Base-by-base conservation (phyloP, 2,113 vertebrate genomes). In the Actenoides lindsayi region DNA sequence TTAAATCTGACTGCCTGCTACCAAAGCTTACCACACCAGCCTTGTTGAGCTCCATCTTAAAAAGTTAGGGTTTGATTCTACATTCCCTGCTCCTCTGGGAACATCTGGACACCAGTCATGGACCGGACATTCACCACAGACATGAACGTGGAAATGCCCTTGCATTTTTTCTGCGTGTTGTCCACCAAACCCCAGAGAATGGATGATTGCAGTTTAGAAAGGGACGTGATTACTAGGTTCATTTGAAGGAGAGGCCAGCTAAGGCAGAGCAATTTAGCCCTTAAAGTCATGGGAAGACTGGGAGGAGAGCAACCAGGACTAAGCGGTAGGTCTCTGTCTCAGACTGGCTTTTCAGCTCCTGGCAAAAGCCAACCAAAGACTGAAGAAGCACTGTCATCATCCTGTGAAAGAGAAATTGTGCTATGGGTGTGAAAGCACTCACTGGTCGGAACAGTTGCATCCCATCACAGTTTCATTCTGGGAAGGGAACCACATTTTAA, bases 401-500 rank as follows among this genome's bases (percentile, higher is more conserved):
- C 39, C 37, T 59, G 35, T 5, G 33, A 20, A 13, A 59, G 37
- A 30, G 83, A 59, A 15, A 18, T 10, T 50, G 64, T 83, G 54
- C 37, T 31, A 0, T 37, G 70, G 90, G 50, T 2, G 1, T 2
- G 12, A 54, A 83, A 77, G 30, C 5, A 0, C 20, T 42, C 27
- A 0, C 74, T 63, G 73, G 18, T 48, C 0, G 16, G 79, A 83
- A 11, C 39, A 81, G 33, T 75, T 70, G 39, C 71, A 60, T 93
- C 92, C 77, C 48, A 28, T 42, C 80, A 35, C 1, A 1, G 24
- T 3, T 4, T 53, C 1, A 0, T 60, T 93, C 88, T 89, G 76
- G 76, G 81, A 81, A 94, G 69, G 63, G 64, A 96, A 93, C 67
- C 6, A 16, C 17, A 31, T 59, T 79, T 95, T 60, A 56, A 81